These are phyloP conservation scores for Monomorium pharaonis DNA, from an alignment of 1,140 invertebrate species.

Conservation along the genomic window DNA sequence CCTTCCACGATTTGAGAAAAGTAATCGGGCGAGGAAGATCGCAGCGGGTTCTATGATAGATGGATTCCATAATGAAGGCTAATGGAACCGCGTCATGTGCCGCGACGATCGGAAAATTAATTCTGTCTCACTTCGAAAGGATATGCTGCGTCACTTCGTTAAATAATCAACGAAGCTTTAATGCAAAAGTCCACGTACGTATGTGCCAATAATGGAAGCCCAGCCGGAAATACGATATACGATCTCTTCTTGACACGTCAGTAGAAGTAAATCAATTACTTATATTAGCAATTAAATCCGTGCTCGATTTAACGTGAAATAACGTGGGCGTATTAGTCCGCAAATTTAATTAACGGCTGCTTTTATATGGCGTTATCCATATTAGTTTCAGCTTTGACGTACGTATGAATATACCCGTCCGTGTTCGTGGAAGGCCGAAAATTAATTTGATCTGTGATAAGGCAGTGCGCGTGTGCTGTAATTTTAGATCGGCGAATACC, in stretches of 20 bases:
- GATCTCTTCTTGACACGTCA: constrained; percentile 5
- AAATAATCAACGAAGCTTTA: constrained; percentile 43
- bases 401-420: neutral
- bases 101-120: constrained; percentile 40
- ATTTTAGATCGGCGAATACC: constrained; percentile 44
- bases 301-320: neutral
- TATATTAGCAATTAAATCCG: constrained; percentile 29
- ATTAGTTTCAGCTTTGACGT: constrained; percentile 26
- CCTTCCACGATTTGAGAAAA: neutral
- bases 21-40: constrained; percentile 1
- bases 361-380: constrained; percentile 15
- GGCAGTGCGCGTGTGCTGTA: neutral
- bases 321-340: constrained; percentile 5
- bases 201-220: neutral
- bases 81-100: constrained; percentile 19
- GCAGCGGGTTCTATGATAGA: constrained; percentile 5
- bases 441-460: constrained; percentile 52
- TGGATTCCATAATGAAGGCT: constrained; percentile 40
- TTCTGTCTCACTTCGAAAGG: constrained; percentile 6
- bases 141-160: constrained; percentile 5
- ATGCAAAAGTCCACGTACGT: constrained; percentile 24
- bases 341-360: constrained; percentile 45
- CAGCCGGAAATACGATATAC: neutral
- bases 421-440: constrained; percentile 5
- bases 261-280: constrained; percentile 42